phyloP scores from a whole-genome alignment of 1,140 invertebrate species.

The Antheraea mylitta region DNA sequence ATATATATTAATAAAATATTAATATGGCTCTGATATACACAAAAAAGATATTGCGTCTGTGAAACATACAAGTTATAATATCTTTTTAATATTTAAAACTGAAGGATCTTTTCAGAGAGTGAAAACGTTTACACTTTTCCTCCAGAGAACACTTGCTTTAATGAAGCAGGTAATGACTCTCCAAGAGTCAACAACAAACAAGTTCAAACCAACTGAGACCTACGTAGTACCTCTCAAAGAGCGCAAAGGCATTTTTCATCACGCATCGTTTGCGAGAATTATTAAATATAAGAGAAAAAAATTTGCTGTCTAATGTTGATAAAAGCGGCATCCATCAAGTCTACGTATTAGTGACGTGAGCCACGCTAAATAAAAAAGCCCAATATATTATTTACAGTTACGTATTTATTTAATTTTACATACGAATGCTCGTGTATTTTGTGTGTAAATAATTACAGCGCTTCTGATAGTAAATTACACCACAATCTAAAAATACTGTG shows the following conservation, averaged over 20 bases:
- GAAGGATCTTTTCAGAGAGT: neutral
- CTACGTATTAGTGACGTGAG: neutral
- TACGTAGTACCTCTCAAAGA: conserved; percentile 16
- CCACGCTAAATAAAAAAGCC: too few species aligned
- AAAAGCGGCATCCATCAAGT: conserved; percentile 9
- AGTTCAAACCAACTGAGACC: conserved; percentile 19
- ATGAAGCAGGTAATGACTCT: conserved; percentile 61
- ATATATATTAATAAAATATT: too few species aligned
- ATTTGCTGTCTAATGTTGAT: neutral
- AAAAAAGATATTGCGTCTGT: too few species aligned
- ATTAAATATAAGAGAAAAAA: conserved; percentile 6
- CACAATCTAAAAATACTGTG: neutral
- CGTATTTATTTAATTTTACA: neutral
- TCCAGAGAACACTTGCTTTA: conserved; percentile 50
- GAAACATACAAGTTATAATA: too few species aligned
- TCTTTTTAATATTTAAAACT: neutral
- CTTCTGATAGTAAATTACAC: neutral
- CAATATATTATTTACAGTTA: neutral
- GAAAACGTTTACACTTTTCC: conserved; percentile 23
- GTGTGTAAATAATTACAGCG: neutral
- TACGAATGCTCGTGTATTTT: neutral
- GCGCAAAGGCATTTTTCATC: conserved; percentile 8
- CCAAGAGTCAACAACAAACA: conserved; percentile 46
- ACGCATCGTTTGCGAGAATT: conserved; percentile 15
- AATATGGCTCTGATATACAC: too few species aligned